These are phyloP conservation scores for Xanthorhoe spadicearia DNA, from an alignment of 2,888 invertebrate species.

Conservation along the genomic window DNA sequence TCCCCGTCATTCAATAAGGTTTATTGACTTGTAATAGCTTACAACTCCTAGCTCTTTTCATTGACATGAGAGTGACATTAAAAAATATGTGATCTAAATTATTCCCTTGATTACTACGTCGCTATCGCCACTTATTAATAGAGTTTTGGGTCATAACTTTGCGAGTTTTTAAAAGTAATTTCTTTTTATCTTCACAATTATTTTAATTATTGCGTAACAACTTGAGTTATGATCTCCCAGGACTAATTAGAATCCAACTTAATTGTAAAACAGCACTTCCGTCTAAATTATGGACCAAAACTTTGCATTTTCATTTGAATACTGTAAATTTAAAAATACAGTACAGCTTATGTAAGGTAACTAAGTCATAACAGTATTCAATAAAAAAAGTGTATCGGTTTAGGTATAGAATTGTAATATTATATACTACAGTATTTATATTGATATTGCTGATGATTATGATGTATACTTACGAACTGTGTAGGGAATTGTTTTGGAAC, in stretches of 20 bases:
- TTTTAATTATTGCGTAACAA: conserved; percentile 18
- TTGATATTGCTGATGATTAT: no score
- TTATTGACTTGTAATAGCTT: no score
- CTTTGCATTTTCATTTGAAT: conserved; percentile 33
- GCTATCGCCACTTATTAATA: no score
- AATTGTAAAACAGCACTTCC: conserved; percentile 27
- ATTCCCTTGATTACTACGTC: no score
- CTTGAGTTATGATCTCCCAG: conserved; percentile 33
- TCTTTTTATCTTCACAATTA: not conserved
- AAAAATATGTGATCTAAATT: not conserved
- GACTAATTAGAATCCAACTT: conserved; percentile 24
- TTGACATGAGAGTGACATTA: not conserved
- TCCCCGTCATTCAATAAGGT: no score
- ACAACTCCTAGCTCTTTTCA: not conserved
- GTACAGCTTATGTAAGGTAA: not conserved
- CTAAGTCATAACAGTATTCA: not conserved
- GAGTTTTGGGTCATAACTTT: no score
- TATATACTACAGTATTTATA: no score
- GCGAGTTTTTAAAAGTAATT: not conserved
- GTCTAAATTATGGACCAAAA: conserved; percentile 34
- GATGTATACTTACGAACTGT: no score
- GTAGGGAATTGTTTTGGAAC: no score
- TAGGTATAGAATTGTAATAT: no score
- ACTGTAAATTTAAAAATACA: conserved; percentile 17
- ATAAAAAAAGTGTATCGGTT: no score